A percentile compares a stretch with the other conserved stretches of the same genome.
These are phyloP conservation scores for Apaloderma vittatum DNA, from an alignment of 2,113 vertebrate species.

Conservation along the genomic window DNA sequence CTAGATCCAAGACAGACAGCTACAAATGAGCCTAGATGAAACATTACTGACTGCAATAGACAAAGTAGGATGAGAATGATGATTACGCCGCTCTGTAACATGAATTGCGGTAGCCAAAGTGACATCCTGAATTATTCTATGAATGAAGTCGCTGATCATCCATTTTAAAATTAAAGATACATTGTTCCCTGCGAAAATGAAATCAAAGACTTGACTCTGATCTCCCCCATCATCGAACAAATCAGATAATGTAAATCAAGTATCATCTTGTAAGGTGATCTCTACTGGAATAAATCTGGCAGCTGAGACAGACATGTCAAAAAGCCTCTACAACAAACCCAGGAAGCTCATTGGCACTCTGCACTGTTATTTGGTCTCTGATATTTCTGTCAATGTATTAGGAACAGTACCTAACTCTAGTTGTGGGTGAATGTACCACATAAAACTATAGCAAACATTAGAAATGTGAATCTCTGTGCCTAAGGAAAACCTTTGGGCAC, in stretches of 20 bases:
- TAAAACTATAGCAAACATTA: background rate
- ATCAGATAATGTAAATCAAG: slow-evolving; percentile 51
- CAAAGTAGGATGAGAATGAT: background rate
- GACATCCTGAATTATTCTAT: background rate
- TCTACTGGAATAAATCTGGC: slow-evolving; percentile 44
- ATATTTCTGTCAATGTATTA: background rate
- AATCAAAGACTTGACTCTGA: slow-evolving; percentile 41
- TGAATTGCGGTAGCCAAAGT: background rate
- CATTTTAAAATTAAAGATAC: slow-evolving; percentile 58
- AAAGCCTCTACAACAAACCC: background rate
- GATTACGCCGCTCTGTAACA: background rate
- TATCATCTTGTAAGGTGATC: slow-evolving; percentile 32
- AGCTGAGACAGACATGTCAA: slow-evolving; percentile 9
- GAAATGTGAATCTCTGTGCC: background rate
- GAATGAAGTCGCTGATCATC: slow-evolving; percentile 17
- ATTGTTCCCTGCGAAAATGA: slow-evolving; percentile 57
- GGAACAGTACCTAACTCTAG: background rate
- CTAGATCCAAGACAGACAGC: background rate
- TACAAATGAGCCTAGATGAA: slow-evolving; percentile 22
- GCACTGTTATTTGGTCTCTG: background rate
- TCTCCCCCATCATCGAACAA: slow-evolving; percentile 36
- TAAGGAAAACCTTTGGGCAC: background rate
- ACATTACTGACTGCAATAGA: background rate
- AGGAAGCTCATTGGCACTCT: background rate
- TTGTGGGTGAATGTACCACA: background rate